These are phyloP conservation scores for Stenoptilia bipunctidactyla DNA, from an alignment of 2,888 invertebrate genomes.

Conservation along the genomic window DNA sequence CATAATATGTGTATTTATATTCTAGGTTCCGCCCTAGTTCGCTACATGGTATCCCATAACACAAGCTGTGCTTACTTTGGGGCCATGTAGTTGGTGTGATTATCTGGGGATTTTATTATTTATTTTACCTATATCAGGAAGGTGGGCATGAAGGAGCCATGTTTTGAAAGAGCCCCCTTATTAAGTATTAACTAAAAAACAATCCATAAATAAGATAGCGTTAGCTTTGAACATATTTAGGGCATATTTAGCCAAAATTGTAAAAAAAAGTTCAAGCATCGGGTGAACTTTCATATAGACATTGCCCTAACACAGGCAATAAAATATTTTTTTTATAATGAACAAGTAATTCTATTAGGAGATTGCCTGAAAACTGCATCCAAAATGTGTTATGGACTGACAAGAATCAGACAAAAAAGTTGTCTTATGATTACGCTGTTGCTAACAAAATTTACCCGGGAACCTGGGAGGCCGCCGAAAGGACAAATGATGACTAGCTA, in stretches of 20 bases:
- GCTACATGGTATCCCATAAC: too few species aligned
- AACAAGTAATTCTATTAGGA: constrained; percentile 13
- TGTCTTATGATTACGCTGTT: constrained; percentile 14
- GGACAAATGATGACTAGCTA: constrained; percentile 14
- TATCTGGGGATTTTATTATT: too few species aligned
- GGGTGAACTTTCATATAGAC: constrained; percentile 8
- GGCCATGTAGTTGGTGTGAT: too few species aligned
- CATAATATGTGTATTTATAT: too few species aligned
- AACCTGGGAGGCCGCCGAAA: constrained; percentile 11
- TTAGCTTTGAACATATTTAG: constrained; percentile 12
- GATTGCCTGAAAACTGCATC: constrained; percentile 16
- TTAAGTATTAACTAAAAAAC: background rate
- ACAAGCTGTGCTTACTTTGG: too few species aligned
- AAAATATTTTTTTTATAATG: constrained; percentile 14
- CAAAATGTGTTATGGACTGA: constrained; percentile 17
- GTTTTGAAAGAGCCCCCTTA: too few species aligned
- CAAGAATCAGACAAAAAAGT: constrained; percentile 14
- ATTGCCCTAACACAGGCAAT: constrained; percentile 14
- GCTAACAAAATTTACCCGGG: constrained; percentile 12
- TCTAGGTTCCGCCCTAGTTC: too few species aligned
- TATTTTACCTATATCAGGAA: too few species aligned
- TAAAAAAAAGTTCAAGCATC: constrained; percentile 12
- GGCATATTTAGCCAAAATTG: constrained; percentile 13
- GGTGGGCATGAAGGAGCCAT: too few species aligned
- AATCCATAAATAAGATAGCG: constrained; percentile 7